A percentile compares a stretch with the other conserved stretches of the same genome.
These are phyloP conservation scores for Trochalopteron elliotii DNA, from an alignment of 2,113 vertebrate species.

Conservation along the genomic window DNA sequence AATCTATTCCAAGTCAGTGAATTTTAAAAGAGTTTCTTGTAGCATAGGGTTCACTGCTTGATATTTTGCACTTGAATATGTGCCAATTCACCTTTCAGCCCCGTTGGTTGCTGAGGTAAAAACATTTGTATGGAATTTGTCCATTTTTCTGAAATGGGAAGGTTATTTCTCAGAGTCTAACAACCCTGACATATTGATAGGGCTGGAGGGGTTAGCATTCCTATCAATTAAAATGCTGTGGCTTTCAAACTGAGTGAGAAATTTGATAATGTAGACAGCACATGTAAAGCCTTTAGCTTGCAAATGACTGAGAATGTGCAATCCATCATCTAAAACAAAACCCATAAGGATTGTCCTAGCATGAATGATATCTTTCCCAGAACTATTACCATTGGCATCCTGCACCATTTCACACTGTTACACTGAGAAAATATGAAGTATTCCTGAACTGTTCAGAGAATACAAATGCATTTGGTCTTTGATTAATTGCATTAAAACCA, in stretches of 20 bases:
- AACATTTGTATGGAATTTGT: background rate
- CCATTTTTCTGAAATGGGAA: background rate
- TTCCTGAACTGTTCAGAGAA: conserved; percentile 25
- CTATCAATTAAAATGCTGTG: conserved; percentile 48
- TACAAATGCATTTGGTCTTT: conserved; percentile 38
- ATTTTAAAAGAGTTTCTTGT: background rate
- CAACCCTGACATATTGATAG: conserved; percentile 18
- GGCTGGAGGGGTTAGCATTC: conserved; percentile 8
- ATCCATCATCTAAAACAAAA: conserved; percentile 69
- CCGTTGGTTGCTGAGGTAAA: background rate
- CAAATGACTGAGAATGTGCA: conserved; percentile 65
- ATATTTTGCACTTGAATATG: background rate
- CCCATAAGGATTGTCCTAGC: conserved; percentile 61
- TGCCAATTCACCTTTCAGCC: conserved; percentile 5
- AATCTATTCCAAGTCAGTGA: conserved; percentile 10
- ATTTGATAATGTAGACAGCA: conserved; percentile 57
- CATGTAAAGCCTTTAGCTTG: conserved; percentile 57
- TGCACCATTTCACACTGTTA: conserved; percentile 31
- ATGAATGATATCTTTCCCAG: conserved; percentile 53
- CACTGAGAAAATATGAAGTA: conserved; percentile 14
- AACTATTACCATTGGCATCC: conserved; percentile 48
- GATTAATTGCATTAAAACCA: conserved; percentile 40
- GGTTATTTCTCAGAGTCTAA: conserved; percentile 42
- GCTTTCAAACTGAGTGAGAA: conserved; percentile 57
- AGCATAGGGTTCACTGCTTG: background rate